phyloP scores from a whole-genome alignment of 2,113 vertebrate species.

The Hippocampus barbouri region DNA sequence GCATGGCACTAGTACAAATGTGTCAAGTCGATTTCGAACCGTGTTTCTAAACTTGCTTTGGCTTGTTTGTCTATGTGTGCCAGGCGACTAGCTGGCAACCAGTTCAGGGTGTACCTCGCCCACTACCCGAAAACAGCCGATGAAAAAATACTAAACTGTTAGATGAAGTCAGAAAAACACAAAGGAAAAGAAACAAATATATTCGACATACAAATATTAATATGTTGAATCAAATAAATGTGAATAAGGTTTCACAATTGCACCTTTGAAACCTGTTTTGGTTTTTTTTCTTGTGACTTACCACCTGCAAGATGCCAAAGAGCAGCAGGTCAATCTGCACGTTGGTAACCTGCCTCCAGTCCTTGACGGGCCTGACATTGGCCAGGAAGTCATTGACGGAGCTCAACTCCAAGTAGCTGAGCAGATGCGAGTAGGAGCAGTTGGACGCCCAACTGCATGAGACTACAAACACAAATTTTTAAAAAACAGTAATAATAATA shows the following conservation, averaged over 20 bases:
- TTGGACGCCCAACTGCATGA: slow-evolving; percentile 18
- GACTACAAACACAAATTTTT: not conserved
- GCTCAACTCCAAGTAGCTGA: slow-evolving; percentile 64
- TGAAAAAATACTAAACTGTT: not conserved
- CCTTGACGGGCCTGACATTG: slow-evolving; percentile 63
- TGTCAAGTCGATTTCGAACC: too few species aligned
- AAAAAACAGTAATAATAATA: not conserved
- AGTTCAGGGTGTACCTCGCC: too few species aligned
- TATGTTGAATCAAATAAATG: not conserved
- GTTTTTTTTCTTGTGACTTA: slow-evolving; percentile 10
- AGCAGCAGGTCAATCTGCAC: slow-evolving; percentile 59
- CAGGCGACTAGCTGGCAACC: too few species aligned
- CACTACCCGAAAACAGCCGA: too few species aligned
- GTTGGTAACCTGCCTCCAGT: slow-evolving; percentile 38
- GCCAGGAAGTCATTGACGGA: slow-evolving; percentile 26
- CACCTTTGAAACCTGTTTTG: too few species aligned
- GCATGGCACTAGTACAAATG: too few species aligned
- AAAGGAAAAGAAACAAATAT: not conserved
- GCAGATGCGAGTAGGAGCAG: slow-evolving; percentile 69
- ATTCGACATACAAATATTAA: not conserved
- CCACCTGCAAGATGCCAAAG: slow-evolving; percentile 68
- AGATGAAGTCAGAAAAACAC: not conserved
- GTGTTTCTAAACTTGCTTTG: too few species aligned
- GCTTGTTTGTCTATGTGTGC: too few species aligned
- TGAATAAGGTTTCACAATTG: not conserved